A percentile compares a stretch with the other conserved stretches of the same genome.
These are phyloP conservation scores for Noctua janthe DNA, from an alignment of 2,888 invertebrate species.

Conservation along the genomic window DNA sequence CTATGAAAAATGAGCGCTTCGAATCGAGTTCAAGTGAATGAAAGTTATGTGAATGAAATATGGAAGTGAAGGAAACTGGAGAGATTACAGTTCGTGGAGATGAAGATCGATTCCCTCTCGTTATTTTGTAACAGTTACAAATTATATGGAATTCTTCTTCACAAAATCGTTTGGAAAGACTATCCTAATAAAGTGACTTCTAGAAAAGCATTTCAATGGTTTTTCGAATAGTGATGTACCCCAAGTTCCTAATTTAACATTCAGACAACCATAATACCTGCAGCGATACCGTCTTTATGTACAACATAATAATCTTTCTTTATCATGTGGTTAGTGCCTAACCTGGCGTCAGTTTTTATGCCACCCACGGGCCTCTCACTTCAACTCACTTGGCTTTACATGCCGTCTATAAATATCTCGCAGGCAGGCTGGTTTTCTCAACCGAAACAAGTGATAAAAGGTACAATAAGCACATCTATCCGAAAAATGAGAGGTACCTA, in stretches of 20 bases:
- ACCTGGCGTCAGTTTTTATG: no score
- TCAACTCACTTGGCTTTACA: no score
- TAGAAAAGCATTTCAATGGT: background rate
- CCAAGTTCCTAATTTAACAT: background rate
- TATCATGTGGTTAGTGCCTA: background rate
- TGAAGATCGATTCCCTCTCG: conserved; percentile 37
- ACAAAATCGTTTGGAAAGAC: background rate
- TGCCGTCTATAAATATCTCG: no score
- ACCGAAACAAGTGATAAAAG: no score
- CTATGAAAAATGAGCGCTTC: conserved; percentile 61
- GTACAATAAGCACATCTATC: no score
- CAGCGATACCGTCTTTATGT: background rate
- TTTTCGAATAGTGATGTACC: background rate
- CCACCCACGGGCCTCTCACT: no score
- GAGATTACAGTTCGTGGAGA: conserved; percentile 45
- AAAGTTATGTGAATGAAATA: conserved; percentile 61
- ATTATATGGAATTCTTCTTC: background rate
- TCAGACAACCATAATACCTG: background rate
- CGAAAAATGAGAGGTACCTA: no score
- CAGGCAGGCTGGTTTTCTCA: no score
- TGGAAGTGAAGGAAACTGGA: conserved; percentile 45
- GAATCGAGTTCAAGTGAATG: conserved; percentile 61
- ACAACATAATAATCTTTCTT: background rate
- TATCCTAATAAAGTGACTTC: background rate
- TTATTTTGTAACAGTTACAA: conserved; percentile 25